A percentile compares a stretch with the other conserved stretches of the same genome.
phyloP scores from a whole-genome alignment of 2,797 vertebrate genomes.

The Spinibarbus caldwelli region DNA sequence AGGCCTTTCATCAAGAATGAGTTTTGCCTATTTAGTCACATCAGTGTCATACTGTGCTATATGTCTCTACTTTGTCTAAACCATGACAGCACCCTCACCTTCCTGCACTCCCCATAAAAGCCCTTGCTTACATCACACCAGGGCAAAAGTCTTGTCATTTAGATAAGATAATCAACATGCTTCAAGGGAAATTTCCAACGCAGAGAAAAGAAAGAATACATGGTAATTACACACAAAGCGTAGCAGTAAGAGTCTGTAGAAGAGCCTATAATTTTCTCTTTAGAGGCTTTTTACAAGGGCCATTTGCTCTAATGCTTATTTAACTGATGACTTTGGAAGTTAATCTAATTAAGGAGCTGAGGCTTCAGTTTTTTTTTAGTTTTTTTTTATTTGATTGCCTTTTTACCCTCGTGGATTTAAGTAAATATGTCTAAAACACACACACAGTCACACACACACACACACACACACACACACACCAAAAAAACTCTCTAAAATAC shows the following conservation, averaged over 20 bases:
- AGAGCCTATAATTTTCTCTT: constrained; percentile 55
- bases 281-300: constrained; percentile 47
- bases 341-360: constrained; percentile 53
- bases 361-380: constrained; percentile 5
- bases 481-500: not conserved
- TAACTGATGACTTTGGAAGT: constrained; percentile 50
- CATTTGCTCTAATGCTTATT: constrained; percentile 50
- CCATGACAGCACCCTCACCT: not conserved
- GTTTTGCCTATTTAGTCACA: constrained; percentile 46
- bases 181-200: constrained; percentile 74
- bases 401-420: not conserved
- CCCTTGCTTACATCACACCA: not conserved
- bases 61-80: constrained; percentile 24
- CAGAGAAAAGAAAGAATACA: constrained; percentile 60
- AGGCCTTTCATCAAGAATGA: constrained; percentile 38
- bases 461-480: not conserved
- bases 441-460: not conserved
- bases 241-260: constrained; percentile 34
- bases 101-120: not conserved
- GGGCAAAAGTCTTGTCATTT: constrained; percentile 63
- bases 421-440: not conserved
- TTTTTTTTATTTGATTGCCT: not conserved
- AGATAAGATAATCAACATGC: constrained; percentile 74
- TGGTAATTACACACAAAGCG: constrained; percentile 61
- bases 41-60: constrained; percentile 50